phyloP scores from a whole-genome alignment of 37 sponge, comb jelly and placozoan genomes.

The Chondrosia reniformis region DNA sequence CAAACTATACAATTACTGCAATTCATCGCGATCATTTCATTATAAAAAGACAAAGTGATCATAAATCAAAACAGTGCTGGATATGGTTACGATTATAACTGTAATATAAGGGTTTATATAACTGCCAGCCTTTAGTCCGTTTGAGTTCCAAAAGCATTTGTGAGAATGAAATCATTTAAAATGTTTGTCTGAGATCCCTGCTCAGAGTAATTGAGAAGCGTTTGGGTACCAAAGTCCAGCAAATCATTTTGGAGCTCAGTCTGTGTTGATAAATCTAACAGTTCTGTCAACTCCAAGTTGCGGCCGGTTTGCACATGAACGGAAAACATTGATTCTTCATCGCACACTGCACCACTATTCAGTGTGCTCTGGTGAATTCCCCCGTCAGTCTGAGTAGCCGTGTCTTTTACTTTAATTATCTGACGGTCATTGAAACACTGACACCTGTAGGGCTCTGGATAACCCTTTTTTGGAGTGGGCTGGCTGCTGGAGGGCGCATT shows the following conservation, averaged over 20 bases:
- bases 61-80: no score
- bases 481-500: no score
- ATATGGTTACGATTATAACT: no score
- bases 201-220: background rate
- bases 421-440: background rate
- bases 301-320: background rate
- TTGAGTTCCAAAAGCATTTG: no score
- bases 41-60: no score
- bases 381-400: background rate
- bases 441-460: background rate
- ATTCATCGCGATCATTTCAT: no score
- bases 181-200: background rate
- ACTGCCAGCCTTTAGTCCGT: no score
- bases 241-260: background rate
- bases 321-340: background rate
- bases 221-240: constrained; percentile 24
- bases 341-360: background rate
- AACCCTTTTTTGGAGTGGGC: background rate
- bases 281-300: background rate
- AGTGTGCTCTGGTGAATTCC: no score
- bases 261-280: constrained; percentile 11
- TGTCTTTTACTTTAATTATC: background rate
- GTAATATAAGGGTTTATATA: no score
- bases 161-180: no score
- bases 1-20: no score